phyloP scores from a whole-genome alignment of 1,140 invertebrate species.

The Cyrtorhinus lividipennis region DNA sequence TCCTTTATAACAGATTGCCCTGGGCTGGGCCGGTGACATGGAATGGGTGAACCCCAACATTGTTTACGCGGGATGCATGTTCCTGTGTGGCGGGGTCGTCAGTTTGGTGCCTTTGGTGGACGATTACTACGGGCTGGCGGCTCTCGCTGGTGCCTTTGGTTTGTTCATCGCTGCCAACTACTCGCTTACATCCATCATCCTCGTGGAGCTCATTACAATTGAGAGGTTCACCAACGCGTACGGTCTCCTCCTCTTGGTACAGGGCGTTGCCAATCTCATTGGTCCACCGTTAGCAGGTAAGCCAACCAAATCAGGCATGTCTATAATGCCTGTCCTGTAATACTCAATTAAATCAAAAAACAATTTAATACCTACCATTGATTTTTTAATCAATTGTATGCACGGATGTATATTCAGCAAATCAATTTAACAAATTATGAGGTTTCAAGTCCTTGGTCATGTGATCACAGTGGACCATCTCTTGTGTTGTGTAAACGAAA shows the following conservation, averaged over 20 bases:
- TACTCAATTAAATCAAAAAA: neutral
- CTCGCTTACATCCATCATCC: slow-evolving; percentile 68
- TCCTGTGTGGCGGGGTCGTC: slow-evolving; percentile 54
- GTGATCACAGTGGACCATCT: no score
- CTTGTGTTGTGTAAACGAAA: no score
- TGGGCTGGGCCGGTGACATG: slow-evolving; percentile 76
- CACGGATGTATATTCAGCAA: no score
- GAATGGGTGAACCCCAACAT: slow-evolving; percentile 54
- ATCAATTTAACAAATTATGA: no score
- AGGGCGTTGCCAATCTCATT: slow-evolving; percentile 73
- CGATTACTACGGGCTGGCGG: slow-evolving; percentile 44
- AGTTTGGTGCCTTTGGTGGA: slow-evolving; percentile 48
- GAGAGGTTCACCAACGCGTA: slow-evolving; percentile 83
- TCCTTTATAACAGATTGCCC: slow-evolving; percentile 70
- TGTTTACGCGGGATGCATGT: slow-evolving; percentile 65
- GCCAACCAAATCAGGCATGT: no score
- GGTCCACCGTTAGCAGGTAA: slow-evolving; percentile 74
- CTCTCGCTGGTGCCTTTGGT: slow-evolving; percentile 57
- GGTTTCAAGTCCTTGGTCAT: no score
- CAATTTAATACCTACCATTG: no score
- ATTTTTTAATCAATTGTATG: no score
- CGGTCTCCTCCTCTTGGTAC: slow-evolving; percentile 69
- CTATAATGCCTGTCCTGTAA: neutral
- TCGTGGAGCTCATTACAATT: slow-evolving; percentile 68
- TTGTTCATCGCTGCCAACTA: slow-evolving; percentile 78